These are phyloP conservation scores for Riparia riparia DNA, from an alignment of 2,113 vertebrate species.

Conservation along the genomic window DNA sequence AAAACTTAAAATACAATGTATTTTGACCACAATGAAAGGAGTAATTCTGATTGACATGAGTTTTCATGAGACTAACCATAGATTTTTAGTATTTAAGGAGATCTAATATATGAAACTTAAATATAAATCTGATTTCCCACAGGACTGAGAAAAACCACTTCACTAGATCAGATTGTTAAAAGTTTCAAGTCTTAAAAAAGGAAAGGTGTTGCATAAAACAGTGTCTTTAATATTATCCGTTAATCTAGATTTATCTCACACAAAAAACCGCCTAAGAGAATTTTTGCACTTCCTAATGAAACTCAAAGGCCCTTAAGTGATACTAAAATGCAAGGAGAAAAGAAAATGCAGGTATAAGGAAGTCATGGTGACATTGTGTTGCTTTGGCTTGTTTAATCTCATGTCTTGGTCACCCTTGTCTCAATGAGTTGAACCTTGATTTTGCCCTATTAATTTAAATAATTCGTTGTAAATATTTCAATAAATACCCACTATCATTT, in stretches of 20 bases:
- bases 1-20: not conserved
- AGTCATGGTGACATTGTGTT: not conserved
- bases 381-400: not conserved
- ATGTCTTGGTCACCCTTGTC: not conserved
- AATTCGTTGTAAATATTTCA: not conserved
- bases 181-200: not conserved
- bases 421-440: not conserved
- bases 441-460: not conserved
- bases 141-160: not conserved
- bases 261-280: accelerated
- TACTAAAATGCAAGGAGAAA: not conserved
- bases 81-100: not conserved
- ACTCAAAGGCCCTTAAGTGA: not conserved
- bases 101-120: not conserved
- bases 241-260: not conserved
- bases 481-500: not conserved
- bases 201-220: not conserved
- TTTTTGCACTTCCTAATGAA: not conserved
- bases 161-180: not conserved
- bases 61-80: not conserved
- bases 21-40: not conserved
- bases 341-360: not conserved
- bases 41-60: not conserved
- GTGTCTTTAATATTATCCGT: not conserved
- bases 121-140: not conserved